Conservation (phyloP, 2,797 vertebrate species). For the Sebastes taczanowskii region DNA sequence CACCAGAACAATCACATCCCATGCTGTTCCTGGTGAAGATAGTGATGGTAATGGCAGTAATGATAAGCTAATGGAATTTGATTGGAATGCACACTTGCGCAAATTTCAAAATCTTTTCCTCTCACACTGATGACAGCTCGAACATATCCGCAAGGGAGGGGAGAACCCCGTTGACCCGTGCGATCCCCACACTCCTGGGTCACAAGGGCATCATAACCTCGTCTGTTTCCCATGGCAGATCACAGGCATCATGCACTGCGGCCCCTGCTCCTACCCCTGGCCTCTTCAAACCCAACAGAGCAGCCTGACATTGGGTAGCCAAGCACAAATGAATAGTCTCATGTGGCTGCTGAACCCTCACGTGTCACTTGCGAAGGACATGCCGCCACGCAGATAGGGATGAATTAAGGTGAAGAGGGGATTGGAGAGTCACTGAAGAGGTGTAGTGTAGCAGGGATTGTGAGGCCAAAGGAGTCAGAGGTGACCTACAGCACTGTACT, state of each 20-base stretch:
- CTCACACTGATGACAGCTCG: slow-evolving; percentile 26
- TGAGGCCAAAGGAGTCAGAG: not conserved
- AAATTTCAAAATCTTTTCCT: slow-evolving; percentile 20
- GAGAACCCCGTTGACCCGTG: slow-evolving; percentile 47
- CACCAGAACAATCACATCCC: slow-evolving; percentile 1
- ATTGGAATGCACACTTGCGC: slow-evolving; percentile 36
- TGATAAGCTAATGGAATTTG: slow-evolving; percentile 43
- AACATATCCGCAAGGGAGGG: slow-evolving; percentile 33
- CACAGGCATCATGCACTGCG: slow-evolving; percentile 51
- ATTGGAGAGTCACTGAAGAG: not conserved
- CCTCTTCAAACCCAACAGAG: slow-evolving; percentile 55
- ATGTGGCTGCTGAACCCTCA: slow-evolving; percentile 65
- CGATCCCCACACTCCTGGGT: slow-evolving; percentile 60
- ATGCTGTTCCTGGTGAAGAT: slow-evolving; percentile 28
- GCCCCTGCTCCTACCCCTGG: slow-evolving; percentile 47
- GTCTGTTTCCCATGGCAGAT: slow-evolving; percentile 63
- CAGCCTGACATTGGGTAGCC: slow-evolving; percentile 59
- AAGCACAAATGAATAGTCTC: slow-evolving; percentile 60
- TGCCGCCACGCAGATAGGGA: slow-evolving; percentile 19
- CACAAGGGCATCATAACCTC: slow-evolving; percentile 60
- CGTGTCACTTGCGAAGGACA: slow-evolving; percentile 47
- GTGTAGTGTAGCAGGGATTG: not conserved
- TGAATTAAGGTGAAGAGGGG: slow-evolving; percentile 24
- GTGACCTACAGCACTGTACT: slow-evolving; percentile 25
- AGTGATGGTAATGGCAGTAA: slow-evolving; percentile 55